Evolutionary conservation across 2,797 vertebrate species (phyloP).

Genomic region (Trematomus bernacchii): DNA sequence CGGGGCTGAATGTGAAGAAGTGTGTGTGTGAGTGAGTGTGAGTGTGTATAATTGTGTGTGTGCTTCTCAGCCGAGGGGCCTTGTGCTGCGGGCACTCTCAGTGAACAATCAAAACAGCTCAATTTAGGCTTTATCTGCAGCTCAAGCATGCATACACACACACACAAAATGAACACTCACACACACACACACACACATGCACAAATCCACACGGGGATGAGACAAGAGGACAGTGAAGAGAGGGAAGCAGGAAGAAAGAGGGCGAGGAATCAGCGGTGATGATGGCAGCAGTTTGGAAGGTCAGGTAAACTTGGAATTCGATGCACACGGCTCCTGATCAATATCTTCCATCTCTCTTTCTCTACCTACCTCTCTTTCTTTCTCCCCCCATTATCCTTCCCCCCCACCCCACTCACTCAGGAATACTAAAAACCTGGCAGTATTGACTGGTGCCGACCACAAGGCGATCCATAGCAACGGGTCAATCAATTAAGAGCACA

Average conservation of each 20-base stretch:
- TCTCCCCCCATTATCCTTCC: conserved; percentile 20
- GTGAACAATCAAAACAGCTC: conserved; percentile 86
- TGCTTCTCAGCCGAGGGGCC: conserved; percentile 69
- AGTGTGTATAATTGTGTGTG: conserved; percentile 44
- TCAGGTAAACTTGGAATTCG: conserved; percentile 77
- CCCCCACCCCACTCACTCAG: conserved; percentile 48
- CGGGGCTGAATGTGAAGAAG: conserved; percentile 34
- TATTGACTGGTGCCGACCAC: conserved; percentile 73
- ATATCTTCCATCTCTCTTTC: conserved; percentile 61
- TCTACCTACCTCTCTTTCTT: not conserved
- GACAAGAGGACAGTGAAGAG: conserved; percentile 75
- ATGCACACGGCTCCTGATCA: conserved; percentile 74
- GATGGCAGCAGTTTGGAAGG: conserved; percentile 81
- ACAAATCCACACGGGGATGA: conserved; percentile 56
- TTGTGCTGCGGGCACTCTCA: conserved; percentile 77
- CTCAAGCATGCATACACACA: conserved; percentile 67
- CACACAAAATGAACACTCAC: not conserved
- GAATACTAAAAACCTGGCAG: conserved; percentile 65
- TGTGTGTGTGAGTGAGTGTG: conserved; percentile 33
- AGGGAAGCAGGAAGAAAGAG: conserved; percentile 59
- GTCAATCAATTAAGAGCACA: conserved; percentile 81
- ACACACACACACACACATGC: conserved; percentile 9
- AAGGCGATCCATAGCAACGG: conserved; percentile 70
- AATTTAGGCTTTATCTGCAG: conserved; percentile 85
- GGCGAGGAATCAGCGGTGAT: conserved; percentile 65